These are phyloP conservation scores for Sweltsa coloradensis DNA, from an alignment of 1,140 invertebrate genomes.

Conservation along the genomic window DNA sequence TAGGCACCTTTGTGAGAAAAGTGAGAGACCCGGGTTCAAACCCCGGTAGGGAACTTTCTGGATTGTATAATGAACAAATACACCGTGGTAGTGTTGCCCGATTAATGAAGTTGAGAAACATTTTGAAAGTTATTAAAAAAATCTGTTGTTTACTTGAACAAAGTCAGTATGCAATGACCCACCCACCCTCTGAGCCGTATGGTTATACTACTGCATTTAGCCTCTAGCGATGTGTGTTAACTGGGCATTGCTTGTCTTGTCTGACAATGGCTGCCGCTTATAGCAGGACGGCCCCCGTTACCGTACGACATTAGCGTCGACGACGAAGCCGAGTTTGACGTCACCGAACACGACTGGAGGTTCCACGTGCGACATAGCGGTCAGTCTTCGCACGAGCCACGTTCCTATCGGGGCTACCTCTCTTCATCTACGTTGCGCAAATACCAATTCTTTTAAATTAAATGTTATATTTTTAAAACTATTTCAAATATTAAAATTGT, in stretches of 20 bases:
- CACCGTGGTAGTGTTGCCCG: no score
- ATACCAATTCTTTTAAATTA: no score
- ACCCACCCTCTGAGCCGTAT: not conserved
- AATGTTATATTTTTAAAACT: no score
- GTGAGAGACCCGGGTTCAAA: no score
- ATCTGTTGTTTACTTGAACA: not conserved
- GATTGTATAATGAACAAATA: no score
- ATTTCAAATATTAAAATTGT: no score
- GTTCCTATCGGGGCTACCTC: no score
- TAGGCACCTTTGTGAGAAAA: no score
- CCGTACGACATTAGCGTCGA: slow-evolving; percentile 39
- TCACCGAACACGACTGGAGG: slow-evolving; percentile 38
- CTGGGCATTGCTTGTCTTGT: not conserved
- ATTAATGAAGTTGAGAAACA: no score
- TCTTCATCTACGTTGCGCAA: no score
- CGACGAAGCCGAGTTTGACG: slow-evolving; percentile 38
- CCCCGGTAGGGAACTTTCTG: no score
- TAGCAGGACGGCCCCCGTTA: slow-evolving; percentile 17
- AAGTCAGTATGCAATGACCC: not conserved
- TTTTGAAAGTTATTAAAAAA: no score
- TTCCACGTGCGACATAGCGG: slow-evolving; percentile 29
- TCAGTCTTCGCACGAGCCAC: slow-evolving; percentile 1
- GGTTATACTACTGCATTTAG: not conserved
- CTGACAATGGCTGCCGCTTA: not conserved
- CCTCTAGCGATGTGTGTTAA: not conserved